Conservation (phyloP, 2,888 invertebrate genomes). For the Sminthurinus aureus region DNA sequence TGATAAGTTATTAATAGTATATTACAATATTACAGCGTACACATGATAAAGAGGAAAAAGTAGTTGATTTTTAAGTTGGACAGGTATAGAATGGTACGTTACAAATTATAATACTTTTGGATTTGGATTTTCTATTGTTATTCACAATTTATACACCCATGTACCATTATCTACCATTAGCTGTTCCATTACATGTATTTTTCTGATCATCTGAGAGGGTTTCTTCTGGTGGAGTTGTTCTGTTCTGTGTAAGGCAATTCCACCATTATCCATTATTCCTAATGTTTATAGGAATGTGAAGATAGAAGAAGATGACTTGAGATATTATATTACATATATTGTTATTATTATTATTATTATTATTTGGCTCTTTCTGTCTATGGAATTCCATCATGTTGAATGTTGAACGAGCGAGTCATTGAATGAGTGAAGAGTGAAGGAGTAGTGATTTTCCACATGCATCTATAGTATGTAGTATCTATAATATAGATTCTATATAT, state of each 20-base stretch:
- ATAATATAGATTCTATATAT: too few relatives aligned
- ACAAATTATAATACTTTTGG: constrained; percentile 13
- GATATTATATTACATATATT: background rate
- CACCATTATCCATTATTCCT: constrained; percentile 19
- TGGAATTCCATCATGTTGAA: background rate
- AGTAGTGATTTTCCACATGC: background rate
- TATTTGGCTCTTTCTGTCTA: background rate
- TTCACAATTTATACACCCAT: constrained; percentile 38
- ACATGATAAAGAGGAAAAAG: background rate
- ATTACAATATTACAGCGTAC: too few relatives aligned
- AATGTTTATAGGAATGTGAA: background rate
- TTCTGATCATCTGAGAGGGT: background rate
- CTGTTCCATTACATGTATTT: constrained; percentile 12
- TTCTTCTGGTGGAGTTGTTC: background rate
- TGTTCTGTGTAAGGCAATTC: constrained; percentile 16
- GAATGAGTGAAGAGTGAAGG: constrained; percentile 8
- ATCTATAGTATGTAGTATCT: too few relatives aligned
- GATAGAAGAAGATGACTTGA: constrained; percentile 12
- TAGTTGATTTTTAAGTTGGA: constrained; percentile 31
- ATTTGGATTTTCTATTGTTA: constrained; percentile 35
- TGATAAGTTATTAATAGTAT: constrained; percentile 38
- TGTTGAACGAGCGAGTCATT: background rate
- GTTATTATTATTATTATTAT: background rate
- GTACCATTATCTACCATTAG: constrained; percentile 37
- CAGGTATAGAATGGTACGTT: background rate